Conservation (phyloP, 1,140 invertebrate species). For the Zaprionus davidi region DNA sequence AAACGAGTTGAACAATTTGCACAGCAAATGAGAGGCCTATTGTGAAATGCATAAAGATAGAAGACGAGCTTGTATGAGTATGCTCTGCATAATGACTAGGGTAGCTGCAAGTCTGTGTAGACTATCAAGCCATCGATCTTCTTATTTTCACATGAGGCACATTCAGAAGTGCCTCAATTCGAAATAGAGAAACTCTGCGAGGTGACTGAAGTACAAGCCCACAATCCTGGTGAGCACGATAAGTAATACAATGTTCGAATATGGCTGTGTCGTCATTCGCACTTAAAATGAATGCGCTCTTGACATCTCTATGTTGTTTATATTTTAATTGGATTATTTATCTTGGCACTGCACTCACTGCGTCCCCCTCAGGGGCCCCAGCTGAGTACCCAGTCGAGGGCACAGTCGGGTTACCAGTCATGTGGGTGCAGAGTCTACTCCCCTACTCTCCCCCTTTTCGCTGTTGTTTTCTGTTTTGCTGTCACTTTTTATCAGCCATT, state of each 20-base stretch:
- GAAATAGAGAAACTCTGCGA: not conserved
- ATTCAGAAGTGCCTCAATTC: not conserved
- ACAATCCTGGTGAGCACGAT: constrained; percentile 10
- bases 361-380: not conserved
- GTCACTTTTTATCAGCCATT: constrained; percentile 62
- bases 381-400: not conserved
- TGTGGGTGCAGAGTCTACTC: not conserved
- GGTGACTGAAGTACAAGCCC: too few species aligned
- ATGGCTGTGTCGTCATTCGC: constrained; percentile 6
- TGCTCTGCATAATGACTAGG: not conserved
- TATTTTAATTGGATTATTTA: constrained; percentile 56
- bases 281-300: constrained; percentile 37
- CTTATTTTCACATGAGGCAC: too few species aligned
- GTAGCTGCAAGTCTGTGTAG: not conserved
- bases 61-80: too few species aligned
- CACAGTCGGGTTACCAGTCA: not conserved
- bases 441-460: not conserved
- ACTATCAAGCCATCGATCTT: too few species aligned
- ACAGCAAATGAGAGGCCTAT: not conserved
- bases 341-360: constrained; percentile 26
- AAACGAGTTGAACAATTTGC: not conserved
- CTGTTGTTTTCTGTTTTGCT: constrained; percentile 17
- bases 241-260: constrained; percentile 4
- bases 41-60: not conserved
- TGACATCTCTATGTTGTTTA: constrained; percentile 36